Conservation (phyloP, 2,797 vertebrate species). For the Yasuhikotakia modesta region DNA sequence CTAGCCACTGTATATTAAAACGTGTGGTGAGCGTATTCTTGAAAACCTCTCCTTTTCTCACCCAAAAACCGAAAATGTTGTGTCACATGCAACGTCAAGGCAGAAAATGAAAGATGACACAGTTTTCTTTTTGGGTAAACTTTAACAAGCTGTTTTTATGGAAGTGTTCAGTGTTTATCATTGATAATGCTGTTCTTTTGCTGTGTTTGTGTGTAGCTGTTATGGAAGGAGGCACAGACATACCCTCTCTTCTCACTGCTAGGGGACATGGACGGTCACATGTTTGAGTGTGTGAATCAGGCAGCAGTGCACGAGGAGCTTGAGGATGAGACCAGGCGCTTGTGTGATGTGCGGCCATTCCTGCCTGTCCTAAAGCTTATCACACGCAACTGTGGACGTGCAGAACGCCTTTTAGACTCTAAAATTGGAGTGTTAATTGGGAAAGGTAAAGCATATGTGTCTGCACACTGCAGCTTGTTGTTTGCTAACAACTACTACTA, state of each 20-base stretch:
- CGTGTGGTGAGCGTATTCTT: too few relatives aligned
- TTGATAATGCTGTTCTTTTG: not conserved
- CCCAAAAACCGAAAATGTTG: too few relatives aligned
- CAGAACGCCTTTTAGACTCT: slow-evolving; percentile 91
- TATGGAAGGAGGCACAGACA: slow-evolving; percentile 96
- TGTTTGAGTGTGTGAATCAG: slow-evolving; percentile 98
- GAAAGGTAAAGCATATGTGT: slow-evolving; percentile 81
- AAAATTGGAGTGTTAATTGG: slow-evolving; percentile 97
- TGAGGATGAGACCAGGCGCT: slow-evolving; percentile 92
- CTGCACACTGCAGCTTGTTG: not conserved
- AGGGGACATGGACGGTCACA: slow-evolving; percentile 94
- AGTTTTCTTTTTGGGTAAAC: not conserved
- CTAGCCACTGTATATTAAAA: too few relatives aligned
- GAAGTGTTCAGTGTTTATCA: not conserved
- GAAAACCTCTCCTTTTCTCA: too few relatives aligned
- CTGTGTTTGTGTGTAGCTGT: slow-evolving; percentile 76
- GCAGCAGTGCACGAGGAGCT: slow-evolving; percentile 95
- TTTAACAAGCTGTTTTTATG: not conserved
- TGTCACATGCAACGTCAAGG: too few relatives aligned
- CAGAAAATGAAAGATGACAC: too few relatives aligned
- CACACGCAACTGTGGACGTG: slow-evolving; percentile 89
- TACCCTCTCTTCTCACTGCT: slow-evolving; percentile 92
- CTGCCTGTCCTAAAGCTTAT: slow-evolving; percentile 94
- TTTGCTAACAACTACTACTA: too few relatives aligned
- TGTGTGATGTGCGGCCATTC: slow-evolving; percentile 95